phyloP scores from a whole-genome alignment of 2,797 vertebrate genomes.

The Chiloscyllium punctatum region DNA sequence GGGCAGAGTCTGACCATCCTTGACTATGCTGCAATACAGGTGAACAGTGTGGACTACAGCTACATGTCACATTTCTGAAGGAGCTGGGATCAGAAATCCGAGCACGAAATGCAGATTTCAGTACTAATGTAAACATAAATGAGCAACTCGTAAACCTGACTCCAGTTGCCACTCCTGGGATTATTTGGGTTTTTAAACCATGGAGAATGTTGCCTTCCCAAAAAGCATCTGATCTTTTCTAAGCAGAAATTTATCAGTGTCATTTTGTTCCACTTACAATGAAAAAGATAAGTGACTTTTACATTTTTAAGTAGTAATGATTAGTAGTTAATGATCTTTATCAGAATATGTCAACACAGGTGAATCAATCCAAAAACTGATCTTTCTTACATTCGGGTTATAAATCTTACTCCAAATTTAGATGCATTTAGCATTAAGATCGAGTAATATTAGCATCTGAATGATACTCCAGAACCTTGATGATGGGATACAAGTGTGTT shows the following conservation, averaged over 20 bases:
- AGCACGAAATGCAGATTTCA: too few species aligned
- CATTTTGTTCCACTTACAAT: not conserved
- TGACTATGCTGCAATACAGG: too few species aligned
- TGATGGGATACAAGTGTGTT: not conserved
- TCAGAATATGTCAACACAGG: not conserved
- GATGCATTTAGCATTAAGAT: not conserved
- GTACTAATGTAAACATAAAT: too few species aligned
- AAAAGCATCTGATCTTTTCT: not conserved
- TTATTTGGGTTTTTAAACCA: too few species aligned
- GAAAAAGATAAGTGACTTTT: not conserved
- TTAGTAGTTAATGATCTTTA: not conserved
- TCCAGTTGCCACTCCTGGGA: too few species aligned
- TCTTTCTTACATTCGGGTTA: not conserved
- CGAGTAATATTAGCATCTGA: not conserved
- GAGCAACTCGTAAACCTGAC: too few species aligned
- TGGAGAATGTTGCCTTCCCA: not conserved
- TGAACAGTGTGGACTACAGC: too few species aligned
- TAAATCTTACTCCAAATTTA: not conserved
- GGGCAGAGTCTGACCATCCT: too few species aligned
- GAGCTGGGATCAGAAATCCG: too few species aligned
- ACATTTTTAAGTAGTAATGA: not conserved
- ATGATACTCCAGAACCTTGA: not conserved
- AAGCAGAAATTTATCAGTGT: not conserved
- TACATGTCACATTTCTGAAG: too few species aligned
- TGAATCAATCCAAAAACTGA: not conserved